A percentile compares a stretch with the other conserved stretches of the same genome.
These are phyloP conservation scores for Agrotis puta DNA, from an alignment of 2,888 invertebrate species.

Conservation along the genomic window DNA sequence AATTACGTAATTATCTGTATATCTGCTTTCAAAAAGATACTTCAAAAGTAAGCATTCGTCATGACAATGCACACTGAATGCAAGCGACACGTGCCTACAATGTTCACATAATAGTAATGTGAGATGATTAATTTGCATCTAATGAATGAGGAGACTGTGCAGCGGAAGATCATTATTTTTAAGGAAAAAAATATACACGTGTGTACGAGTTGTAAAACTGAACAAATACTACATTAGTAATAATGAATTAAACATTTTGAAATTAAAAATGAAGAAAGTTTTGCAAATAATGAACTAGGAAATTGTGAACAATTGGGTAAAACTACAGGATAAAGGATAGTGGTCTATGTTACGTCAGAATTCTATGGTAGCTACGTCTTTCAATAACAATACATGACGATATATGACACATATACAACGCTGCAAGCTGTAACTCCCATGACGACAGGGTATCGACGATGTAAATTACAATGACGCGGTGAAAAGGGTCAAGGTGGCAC, in stretches of 20 bases:
- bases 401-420: neutral
- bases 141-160: constrained; percentile 8
- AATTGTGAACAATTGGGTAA: neutral
- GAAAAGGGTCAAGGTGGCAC: constrained; percentile 3
- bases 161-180: constrained; percentile 25
- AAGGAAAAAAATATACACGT: neutral
- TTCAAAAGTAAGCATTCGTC: constrained; percentile 13
- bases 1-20: neutral
- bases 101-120: neutral
- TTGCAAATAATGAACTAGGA: neutral
- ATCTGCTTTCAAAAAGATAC: neutral
- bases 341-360: neutral
- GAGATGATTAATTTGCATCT: constrained; percentile 8
- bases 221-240: too few species aligned
- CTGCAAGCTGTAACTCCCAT: neutral
- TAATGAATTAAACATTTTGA: neutral
- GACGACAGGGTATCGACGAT: constrained; percentile 3
- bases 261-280: neutral
- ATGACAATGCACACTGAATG: neutral
- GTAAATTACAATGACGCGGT: constrained; percentile 8
- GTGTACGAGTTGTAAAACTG: too few species aligned
- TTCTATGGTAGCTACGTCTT: neutral
- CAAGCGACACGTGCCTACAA: constrained; percentile 23
- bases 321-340: neutral
- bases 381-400: constrained; percentile 17